These are phyloP conservation scores for Ascidia mentula DNA, from an alignment of 23 tunicate genomes.

Conservation along the genomic window DNA sequence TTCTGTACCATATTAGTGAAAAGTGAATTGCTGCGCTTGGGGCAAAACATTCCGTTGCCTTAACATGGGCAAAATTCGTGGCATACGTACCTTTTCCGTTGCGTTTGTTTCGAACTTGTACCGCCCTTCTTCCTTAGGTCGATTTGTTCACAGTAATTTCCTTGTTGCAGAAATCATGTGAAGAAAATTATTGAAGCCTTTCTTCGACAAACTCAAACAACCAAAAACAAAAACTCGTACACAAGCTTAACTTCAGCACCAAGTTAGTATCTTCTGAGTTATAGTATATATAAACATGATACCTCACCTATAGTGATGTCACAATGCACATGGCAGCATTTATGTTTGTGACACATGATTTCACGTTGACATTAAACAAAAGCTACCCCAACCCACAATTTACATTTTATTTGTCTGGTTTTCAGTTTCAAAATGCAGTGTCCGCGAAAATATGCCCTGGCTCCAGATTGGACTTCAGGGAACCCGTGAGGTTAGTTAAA, in stretches of 20 bases:
- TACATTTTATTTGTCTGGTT: no score
- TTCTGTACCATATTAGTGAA: neutral
- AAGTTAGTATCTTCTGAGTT: conserved; percentile 47
- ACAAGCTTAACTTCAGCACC: conserved; percentile 78
- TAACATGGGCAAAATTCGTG: neutral
- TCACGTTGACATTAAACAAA: no score
- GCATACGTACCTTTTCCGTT: neutral
- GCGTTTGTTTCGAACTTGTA: neutral
- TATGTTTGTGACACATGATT: no score
- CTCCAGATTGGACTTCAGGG: conserved; percentile 59
- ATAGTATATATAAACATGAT: no score
- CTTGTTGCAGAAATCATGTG: conserved; percentile 57
- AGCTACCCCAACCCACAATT: no score
- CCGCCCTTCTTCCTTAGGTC: no score
- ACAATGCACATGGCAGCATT: no score
- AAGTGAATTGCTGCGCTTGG: neutral
- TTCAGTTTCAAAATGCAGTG: conserved; percentile 88
- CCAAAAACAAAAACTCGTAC: conserved; percentile 45
- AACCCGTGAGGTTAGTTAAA: conserved; percentile 68
- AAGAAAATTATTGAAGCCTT: conserved; percentile 79
- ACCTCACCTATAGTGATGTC: no score
- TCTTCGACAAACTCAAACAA: conserved; percentile 54
- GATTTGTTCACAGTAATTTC: neutral
- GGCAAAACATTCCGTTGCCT: neutral
- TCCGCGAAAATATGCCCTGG: conserved; percentile 69